Evolutionary conservation across 2,113 vertebrate genomes (phyloP), one percentile per base, ranked within the genome.

Genomic region (Pluvianellus socialis): DNA sequence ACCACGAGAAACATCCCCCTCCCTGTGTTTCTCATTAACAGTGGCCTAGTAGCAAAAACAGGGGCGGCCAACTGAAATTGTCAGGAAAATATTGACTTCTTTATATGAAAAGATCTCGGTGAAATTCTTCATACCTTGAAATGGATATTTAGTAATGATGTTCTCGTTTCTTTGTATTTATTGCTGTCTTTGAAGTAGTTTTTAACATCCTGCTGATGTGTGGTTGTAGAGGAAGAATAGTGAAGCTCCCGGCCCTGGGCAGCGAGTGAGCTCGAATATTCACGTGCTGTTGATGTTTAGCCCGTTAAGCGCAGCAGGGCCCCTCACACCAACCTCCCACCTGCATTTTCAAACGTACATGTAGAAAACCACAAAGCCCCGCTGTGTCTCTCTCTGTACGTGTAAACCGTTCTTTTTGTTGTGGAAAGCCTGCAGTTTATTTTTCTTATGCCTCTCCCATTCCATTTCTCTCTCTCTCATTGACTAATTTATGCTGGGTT

Each of bases 401-500:
- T 70, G 94, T 62, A 33, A 72, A 49, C 71, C 33, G 61, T 71
- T 84, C 67, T 79, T 90, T 71, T 91, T 93, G 96, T 93, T 24
- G 66, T 79, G 93, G 79, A 90, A 94, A 92, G 77, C 7, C 26
- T 95, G 94, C 92, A 17, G 74, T 93, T 94, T 89, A 70, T 93
- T 96, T 95, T 90, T 35, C 90, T 96, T 88, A 61, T 80, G 92
- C 92, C 89, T 94, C 79, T 92, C 66, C 86, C 91, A 96, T 96
- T 26, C 94, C 88, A 33, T 92, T 90, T 77, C 93, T 92, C 58
- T 96, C 55, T 70, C 83, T 93, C 85, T 82, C 95, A 95, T 98
- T 96, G 92, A 97, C 96, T 96, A 90, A 97, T 97, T 91, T 90
- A 42, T 94, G 95, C 96, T 95, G 92, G 94, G 88, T 85, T 98